Evolutionary conservation across 2,888 invertebrate species (phyloP).

Genomic region (Osmoderma eremita): DNA sequence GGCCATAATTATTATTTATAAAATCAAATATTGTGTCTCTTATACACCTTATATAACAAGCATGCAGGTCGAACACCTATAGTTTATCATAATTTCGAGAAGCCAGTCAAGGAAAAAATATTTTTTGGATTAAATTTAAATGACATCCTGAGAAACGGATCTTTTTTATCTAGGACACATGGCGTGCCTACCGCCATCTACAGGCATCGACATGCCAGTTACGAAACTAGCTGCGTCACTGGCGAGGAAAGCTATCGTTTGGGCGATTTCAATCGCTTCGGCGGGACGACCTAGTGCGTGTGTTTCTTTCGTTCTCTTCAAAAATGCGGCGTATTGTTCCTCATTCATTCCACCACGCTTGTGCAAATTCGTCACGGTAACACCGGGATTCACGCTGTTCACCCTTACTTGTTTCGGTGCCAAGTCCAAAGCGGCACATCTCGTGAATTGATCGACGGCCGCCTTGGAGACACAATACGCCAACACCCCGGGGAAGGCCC

Average conservation of each 20-base stretch:
- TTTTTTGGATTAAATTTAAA: neutral
- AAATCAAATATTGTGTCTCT: too few relatives aligned
- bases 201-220: conserved; percentile 88
- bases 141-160: neutral
- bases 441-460: conserved; percentile 94
- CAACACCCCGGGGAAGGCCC: conserved; percentile 89
- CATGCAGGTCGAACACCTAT: too few relatives aligned
- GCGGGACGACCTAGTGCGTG: conserved; percentile 93
- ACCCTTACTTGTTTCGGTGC: conserved; percentile 86
- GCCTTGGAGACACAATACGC: conserved; percentile 95
- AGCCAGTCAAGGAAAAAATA: too few relatives aligned
- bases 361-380: conserved; percentile 88
- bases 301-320: conserved; percentile 85
- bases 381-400: conserved; percentile 94
- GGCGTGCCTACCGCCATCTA: conserved; percentile 94
- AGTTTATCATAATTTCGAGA: too few relatives aligned
- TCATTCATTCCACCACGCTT: conserved; percentile 85
- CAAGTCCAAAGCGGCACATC: conserved; percentile 89
- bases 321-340: conserved; percentile 83
- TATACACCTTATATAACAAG: too few relatives aligned
- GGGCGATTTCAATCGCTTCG: conserved; percentile 85
- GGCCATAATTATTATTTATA: too few relatives aligned
- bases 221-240: conserved; percentile 89
- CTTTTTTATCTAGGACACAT: conserved; percentile 86
- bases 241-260: conserved; percentile 90